Percentiles rank a stretch among this genome's conserved stretches.
phyloP scores from a whole-genome alignment of 2,797 vertebrate species.

The Denticeps clupeoides region DNA sequence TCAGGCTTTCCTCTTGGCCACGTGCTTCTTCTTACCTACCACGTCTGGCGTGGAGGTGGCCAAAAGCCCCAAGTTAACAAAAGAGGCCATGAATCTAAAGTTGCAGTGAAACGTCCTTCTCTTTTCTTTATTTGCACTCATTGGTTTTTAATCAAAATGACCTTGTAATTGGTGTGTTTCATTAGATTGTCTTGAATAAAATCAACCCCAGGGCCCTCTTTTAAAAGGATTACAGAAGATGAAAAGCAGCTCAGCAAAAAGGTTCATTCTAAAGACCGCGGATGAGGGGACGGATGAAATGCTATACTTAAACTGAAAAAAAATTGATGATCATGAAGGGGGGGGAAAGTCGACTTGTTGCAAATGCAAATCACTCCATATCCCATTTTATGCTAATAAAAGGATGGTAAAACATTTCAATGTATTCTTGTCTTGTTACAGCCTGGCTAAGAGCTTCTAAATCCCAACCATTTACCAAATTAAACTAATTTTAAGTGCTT shows the following conservation, averaged over 20 bases:
- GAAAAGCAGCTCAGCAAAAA: slow-evolving; percentile 36
- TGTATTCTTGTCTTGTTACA: slow-evolving; percentile 90
- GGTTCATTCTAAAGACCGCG: slow-evolving; percentile 37
- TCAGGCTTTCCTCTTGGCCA: too few species aligned
- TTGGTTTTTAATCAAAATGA: slow-evolving; percentile 57
- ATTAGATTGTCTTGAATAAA: slow-evolving; percentile 55
- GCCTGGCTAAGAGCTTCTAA: slow-evolving; percentile 88
- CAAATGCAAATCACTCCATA: slow-evolving; percentile 77
- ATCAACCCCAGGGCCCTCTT: slow-evolving; percentile 35
- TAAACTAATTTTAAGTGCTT: slow-evolving; percentile 99
- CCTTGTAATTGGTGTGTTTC: slow-evolving; percentile 53
- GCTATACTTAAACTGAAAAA: slow-evolving; percentile 34
- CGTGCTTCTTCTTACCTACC: too few species aligned
- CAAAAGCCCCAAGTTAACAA: background rate
- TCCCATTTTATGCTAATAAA: slow-evolving; percentile 84
- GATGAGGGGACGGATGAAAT: slow-evolving; percentile 37
- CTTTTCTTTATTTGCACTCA: slow-evolving; percentile 30
- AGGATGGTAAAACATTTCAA: slow-evolving; percentile 75
- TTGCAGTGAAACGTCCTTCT: slow-evolving; percentile 29
- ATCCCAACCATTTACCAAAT: slow-evolving; percentile 99
- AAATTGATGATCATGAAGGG: slow-evolving; percentile 20
- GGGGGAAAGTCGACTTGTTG: slow-evolving; percentile 49
- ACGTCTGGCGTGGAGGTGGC: too few species aligned
- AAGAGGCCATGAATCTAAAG: slow-evolving; percentile 26
- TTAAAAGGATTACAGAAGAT: slow-evolving; percentile 47